phyloP scores from a whole-genome alignment of 2,888 invertebrate species.

The Hartigia nigra region DNA sequence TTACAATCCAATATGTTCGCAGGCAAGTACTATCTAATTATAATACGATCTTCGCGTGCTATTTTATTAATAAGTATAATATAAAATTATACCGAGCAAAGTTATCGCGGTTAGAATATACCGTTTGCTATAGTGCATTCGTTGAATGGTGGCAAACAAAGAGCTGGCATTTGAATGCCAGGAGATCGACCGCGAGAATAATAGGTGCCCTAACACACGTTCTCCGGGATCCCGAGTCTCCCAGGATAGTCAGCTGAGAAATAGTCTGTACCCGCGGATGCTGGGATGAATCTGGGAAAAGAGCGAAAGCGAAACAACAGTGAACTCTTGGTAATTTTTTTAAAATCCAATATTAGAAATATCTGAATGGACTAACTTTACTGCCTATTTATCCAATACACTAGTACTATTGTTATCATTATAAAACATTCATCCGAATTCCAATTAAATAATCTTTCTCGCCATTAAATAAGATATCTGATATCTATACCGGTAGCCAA shows the following conservation, averaged over 20 bases:
- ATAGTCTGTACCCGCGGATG: neutral
- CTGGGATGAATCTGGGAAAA: neutral
- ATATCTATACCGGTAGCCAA: neutral
- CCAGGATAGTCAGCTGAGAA: neutral
- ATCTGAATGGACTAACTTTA: neutral
- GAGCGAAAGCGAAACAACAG: neutral
- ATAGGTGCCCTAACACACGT: slow-evolving; percentile 7
- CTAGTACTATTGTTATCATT: neutral
- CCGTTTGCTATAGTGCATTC: neutral
- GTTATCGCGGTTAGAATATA: neutral
- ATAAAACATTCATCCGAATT: neutral
- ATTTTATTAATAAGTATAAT: neutral
- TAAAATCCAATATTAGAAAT: neutral
- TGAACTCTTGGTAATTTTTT: neutral
- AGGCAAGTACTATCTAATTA: neutral
- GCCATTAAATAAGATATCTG: neutral
- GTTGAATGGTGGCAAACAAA: slow-evolving; percentile 39
- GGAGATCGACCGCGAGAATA: slow-evolving; percentile 19
- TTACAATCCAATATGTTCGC: neutral
- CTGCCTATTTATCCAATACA: neutral
- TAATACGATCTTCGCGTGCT: neutral
- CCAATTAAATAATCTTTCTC: neutral
- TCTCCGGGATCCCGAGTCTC: slow-evolving; percentile 5
- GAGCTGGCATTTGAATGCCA: slow-evolving; percentile 58
- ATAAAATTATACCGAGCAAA: neutral